Conservation (phyloP, 2,888 invertebrate genomes). For the Epicampocera succincta region DNA sequence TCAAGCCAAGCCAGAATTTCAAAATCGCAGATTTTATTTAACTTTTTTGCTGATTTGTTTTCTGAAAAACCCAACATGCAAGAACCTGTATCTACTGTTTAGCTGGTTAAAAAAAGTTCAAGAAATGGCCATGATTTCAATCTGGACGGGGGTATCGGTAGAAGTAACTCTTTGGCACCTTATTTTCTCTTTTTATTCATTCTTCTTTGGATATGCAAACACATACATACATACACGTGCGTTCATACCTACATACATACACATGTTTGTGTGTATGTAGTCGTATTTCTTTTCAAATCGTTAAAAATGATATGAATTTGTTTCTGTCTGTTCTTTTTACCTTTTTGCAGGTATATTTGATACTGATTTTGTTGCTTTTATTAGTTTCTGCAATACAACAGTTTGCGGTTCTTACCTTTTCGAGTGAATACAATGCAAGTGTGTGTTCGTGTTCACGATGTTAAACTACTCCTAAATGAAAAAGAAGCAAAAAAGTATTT, state of each 20-base stretch:
- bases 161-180: constrained; percentile 23
- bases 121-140: constrained; percentile 39
- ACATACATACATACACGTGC: no score
- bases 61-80: constrained; percentile 1
- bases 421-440: constrained; percentile 38
- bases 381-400: constrained; percentile 52
- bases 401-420: constrained; percentile 64
- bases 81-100: constrained; percentile 50
- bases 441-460: constrained; percentile 3
- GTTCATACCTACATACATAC: no score
- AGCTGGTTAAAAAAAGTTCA: constrained; percentile 6
- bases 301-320: constrained; percentile 59
- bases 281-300: constrained; percentile 49
- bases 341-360: not conserved
- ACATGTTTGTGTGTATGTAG: not conserved
- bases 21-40: no score
- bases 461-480: constrained; percentile 51
- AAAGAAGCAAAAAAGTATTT: constrained; percentile 27
- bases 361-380: not conserved
- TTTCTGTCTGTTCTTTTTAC: constrained; percentile 41
- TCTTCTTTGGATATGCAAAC: no score
- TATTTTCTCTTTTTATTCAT: constrained; percentile 15
- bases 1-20: no score
- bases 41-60: not conserved
- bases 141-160: constrained; percentile 19